phyloP scores from a whole-genome alignment of 35 echinoderm and acorn worm species.

The Ophioderma brevispina region DNA sequence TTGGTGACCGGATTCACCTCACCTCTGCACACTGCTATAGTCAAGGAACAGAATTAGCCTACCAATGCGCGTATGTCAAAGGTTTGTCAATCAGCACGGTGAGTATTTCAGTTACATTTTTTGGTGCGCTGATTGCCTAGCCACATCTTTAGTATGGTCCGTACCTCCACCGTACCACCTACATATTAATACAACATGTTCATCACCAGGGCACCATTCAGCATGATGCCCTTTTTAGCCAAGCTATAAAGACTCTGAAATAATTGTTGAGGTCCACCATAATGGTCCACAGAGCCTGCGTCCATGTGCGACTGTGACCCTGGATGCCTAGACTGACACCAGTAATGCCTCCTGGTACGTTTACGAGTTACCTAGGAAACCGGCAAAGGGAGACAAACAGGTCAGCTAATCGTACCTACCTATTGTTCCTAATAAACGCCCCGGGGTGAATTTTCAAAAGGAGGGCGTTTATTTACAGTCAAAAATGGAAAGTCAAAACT shows the following conservation, averaged over 20 bases:
- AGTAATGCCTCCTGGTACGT: constrained; percentile 32
- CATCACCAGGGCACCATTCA: background rate
- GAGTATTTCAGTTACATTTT: background rate
- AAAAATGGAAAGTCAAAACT: no score
- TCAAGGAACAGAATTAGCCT: no score
- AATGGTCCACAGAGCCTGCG: constrained; percentile 19
- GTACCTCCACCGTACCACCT: background rate
- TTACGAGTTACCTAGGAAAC: constrained; percentile 31
- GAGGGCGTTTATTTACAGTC: no score
- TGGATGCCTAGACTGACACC: constrained; percentile 47
- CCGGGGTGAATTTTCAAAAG: no score
- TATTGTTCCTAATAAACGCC: no score
- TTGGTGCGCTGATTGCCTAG: background rate
- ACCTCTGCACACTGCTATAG: no score
- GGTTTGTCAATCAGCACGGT: no score
- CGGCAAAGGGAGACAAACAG: no score
- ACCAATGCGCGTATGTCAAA: no score
- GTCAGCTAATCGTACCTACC: no score
- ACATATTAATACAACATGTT: background rate
- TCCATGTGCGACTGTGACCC: constrained; percentile 35
- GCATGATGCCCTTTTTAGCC: background rate
- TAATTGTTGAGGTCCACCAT: constrained; percentile 41
- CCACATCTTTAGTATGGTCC: background rate
- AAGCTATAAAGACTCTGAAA: constrained; percentile 71
- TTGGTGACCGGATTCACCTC: no score